Evolutionary conservation across 35 echinoderm and acorn worm species (phyloP), one percentile per base, ranked within the genome.

Genomic region (Apostichopus californicus): DNA sequence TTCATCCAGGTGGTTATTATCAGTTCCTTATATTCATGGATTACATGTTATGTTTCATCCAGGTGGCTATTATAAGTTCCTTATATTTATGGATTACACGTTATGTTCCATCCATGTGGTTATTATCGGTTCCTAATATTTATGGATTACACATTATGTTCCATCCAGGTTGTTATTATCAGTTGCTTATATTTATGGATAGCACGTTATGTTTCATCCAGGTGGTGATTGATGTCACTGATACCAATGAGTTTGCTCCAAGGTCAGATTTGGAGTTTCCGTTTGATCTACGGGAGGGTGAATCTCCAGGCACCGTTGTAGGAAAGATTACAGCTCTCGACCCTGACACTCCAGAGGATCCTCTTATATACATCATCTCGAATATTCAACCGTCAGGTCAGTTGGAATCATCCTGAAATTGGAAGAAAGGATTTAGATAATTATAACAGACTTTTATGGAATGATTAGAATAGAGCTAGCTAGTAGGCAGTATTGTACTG

Each of bases 171-270:
- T n/a, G n/a, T n/a, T n/a, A n/a, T n/a, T n/a, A n/a, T n/a, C n/a
- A n/a, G n/a, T n/a, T n/a, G n/a, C n/a, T n/a, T n/a, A n/a, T n/a
- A n/a, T n/a, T n/a, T n/a, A n/a, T n/a, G n/a, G n/a, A n/a, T n/a
- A n/a, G n/a, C n/a, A n/a, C n/a, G n/a, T n/a, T n/a, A n/a, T 83
- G 46, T 82, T 90, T 53, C 18, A 57, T 1, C 5, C 57, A 98
- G 96, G 96, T 98, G 8, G 65, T 94, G 22, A 79, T 98, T 21
- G 80, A 83, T 65, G 90, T 98, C 2, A 65, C 78, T 54, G 94
- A 98, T 78, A 90, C 86, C 13, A 98, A 98, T 84, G 96, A 98
- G 81, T 92, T 92, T 80, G 78, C 96, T 8, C 96, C 96, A 14
- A 88, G 57, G 79, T 83, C 68, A 46, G 70, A 79, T 21, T 55